Base-by-base conservation (phyloP, 1,140 invertebrate genomes). In the Melitaea cinxia region DNA sequence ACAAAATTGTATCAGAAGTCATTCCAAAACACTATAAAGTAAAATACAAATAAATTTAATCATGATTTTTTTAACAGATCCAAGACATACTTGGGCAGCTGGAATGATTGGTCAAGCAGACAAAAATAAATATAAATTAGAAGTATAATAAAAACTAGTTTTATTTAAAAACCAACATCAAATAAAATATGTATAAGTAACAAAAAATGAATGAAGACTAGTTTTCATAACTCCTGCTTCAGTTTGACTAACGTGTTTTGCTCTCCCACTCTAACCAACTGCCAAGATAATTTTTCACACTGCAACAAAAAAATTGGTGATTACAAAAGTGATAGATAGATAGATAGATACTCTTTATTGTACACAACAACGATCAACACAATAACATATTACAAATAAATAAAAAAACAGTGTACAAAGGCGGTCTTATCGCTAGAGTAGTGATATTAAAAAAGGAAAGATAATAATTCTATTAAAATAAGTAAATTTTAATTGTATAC, bases 71-170 rank as follows among this genome's bases (percentile, higher is more conserved):
- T 70, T 94, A 95, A 59, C 91, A 98, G 97, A 95, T 92, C 92
- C 95, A 89, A 96, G 94, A 92, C 97, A 93, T 88, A 98, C 97
- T 73, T 96, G 94, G 92, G 98, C 95, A 93, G 97, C 95, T 93
- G 97, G 96, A 91, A 95, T 93, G 74, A 96, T 93, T 91, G 97
- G 92, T 84, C 85, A 21, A 81, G 84, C 28, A 91, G 81, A 70
- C 78, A 91, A 49, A 82, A 83, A 53, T 78, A 37, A 57, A 10
- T 0, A 14, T 55, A 14, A 15, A 21, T 45, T 9, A 4, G 5
- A 19, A 45, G 6, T 45, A 21, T 1, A 6, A 19, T 19, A 42
- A 45, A 6, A 19, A 45, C 15, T 45, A 19, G 15, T 23, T 47
- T 47, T 47, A 47, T 47, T 23, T n/a, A 21, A 24, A 24, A 47